These are phyloP conservation scores for Nesidiocoris tenuis DNA, from an alignment of 2,888 invertebrate genomes.

Conservation along the genomic window DNA sequence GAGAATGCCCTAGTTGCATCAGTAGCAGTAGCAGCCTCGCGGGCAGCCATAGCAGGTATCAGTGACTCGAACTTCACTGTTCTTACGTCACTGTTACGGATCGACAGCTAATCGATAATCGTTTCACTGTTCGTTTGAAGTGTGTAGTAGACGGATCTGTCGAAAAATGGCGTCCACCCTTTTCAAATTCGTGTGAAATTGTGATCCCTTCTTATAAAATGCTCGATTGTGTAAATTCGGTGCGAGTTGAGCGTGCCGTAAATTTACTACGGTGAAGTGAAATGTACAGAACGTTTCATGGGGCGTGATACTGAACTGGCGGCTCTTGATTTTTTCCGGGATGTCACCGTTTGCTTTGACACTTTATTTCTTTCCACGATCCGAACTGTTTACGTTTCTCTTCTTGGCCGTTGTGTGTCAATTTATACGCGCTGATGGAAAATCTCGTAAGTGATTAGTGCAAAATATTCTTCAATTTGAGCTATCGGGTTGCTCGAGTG, in stretches of 20 bases:
- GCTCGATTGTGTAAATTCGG: too few species aligned
- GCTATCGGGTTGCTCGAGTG: too few species aligned
- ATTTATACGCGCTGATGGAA: constrained; percentile 15
- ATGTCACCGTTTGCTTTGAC: constrained; percentile 33
- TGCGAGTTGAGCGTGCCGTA: not conserved
- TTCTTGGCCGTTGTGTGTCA: constrained; percentile 2
- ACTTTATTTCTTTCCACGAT: constrained; percentile 31
- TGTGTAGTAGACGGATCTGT: not conserved
- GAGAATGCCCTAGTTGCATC: too few species aligned
- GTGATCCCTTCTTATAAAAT: too few species aligned
- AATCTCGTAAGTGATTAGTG: constrained; percentile 9
- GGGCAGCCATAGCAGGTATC: too few species aligned
- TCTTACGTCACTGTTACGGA: not conserved
- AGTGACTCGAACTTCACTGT: too few species aligned
- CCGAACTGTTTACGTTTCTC: constrained; percentile 27
- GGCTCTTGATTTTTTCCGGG: constrained; percentile 15
- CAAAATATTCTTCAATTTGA: not conserved
- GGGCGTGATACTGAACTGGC: constrained; percentile 6
- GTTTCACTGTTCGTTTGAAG: not conserved
- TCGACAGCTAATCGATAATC: not conserved
- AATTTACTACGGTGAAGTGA: not conserved
- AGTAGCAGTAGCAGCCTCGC: too few species aligned
- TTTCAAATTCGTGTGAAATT: not conserved
- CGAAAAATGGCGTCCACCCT: not conserved
- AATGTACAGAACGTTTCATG: constrained; percentile 29